Percentiles rank a stretch among this genome's conserved stretches.
phyloP scores from a whole-genome alignment of 2,797 vertebrate species.

The Peromyscus aztecus region DNA sequence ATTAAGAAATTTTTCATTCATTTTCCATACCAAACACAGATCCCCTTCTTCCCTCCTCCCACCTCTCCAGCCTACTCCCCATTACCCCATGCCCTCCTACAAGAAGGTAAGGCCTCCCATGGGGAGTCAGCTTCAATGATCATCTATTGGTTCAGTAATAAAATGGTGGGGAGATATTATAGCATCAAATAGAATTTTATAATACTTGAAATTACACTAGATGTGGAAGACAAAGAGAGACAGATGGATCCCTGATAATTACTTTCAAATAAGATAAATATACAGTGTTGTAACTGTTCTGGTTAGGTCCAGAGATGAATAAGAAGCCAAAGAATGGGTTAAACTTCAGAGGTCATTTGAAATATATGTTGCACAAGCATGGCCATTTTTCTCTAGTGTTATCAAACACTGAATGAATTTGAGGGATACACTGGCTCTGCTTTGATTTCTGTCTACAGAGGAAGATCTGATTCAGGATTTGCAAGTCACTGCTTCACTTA shows the following conservation, averaged over 20 bases:
- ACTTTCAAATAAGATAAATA: constrained; percentile 60
- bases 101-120: no score
- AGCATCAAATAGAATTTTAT: constrained; percentile 52
- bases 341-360: constrained; percentile 52
- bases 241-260: constrained; percentile 22
- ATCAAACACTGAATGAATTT: constrained; percentile 38
- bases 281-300: constrained; percentile 31
- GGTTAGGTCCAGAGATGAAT: not conserved
- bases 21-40: no score
- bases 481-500: constrained; percentile 33
- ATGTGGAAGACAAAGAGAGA: constrained; percentile 23
- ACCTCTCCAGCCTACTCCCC: no score
- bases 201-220: constrained; percentile 66
- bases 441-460: constrained; percentile 50
- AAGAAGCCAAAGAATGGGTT: constrained; percentile 46
- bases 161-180: constrained; percentile 45
- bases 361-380: constrained; percentile 8
- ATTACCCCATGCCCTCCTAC: no score
- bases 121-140: not conserved
- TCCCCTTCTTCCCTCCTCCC: no score
- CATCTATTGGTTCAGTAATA: constrained; percentile 54
- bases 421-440: not conserved
- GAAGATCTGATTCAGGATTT: constrained; percentile 54
- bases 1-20: no score
- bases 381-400: constrained; percentile 20